Evolutionary conservation across 2,888 invertebrate species (phyloP), one percentile per base, ranked within the genome.

Genomic region (Allolobophora icterica): DNA sequence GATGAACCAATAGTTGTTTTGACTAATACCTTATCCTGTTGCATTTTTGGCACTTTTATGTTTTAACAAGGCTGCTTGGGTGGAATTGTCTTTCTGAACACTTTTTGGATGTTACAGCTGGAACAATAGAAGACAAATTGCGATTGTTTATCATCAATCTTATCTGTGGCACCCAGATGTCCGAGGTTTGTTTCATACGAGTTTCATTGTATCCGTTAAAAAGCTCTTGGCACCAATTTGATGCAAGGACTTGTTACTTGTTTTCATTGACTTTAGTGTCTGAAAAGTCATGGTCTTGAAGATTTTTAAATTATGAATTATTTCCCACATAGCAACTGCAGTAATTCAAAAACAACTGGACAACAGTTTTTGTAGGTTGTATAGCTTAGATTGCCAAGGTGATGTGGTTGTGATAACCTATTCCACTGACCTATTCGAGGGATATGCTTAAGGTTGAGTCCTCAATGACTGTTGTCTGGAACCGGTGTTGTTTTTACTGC

Each of bases 101-200:
- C 52, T 52, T 2, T 13, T 71, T 8, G 17, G 52, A n/a, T 71
- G 33, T 38, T 91, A 11, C 90, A 94, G 97, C 97, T 89, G 99
- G 99, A 0, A 97, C 97, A 0, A 96, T 97, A 0, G 98, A 98
- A 94, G 99, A 99, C 95, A 99, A 99, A 96, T 96, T 99, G 96
- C 96, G 99, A 89, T 96, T 99, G 38, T 99, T 98, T 94, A 97
- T 99, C 87, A 99, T 99, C 89, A 94, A 94, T 95, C 98, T 97
- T 94, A 97, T 99, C 92, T 99, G 98, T 95, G 97, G 97, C 0
- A 96, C 97, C 90, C 97, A 97, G 94, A 96, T 98, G 94, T 96
- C 97, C 0, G 98, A 98, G 92, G 96, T 96, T 93, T 94, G 94
- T 30, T 71, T n/a, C 71, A n/a, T n/a, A n/a, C 11, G 4, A 13